phyloP scores from a whole-genome alignment of 2,888 invertebrate species.

The Eristalis arbustorum region DNA sequence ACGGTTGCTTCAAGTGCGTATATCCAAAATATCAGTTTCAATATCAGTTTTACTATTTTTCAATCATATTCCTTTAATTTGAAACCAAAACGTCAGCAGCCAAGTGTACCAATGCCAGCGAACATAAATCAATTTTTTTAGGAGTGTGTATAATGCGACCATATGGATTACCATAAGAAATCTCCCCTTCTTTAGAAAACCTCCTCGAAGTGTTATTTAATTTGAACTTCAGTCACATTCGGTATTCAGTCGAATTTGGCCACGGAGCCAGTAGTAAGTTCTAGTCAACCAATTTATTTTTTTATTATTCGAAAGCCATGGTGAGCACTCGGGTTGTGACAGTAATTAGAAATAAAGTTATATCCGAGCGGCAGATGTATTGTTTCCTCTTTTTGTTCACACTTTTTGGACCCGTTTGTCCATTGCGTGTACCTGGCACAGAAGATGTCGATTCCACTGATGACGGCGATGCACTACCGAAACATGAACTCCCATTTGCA shows the following conservation, averaged over 20 bases:
- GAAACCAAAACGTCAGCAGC: conserved; percentile 2
- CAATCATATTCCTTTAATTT: background rate
- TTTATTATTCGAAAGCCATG: background rate
- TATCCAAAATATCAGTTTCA: no score
- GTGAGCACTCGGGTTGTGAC: background rate
- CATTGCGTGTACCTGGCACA: conserved; percentile 26
- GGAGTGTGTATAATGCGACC: conserved; percentile 3
- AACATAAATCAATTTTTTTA: conserved; percentile 30
- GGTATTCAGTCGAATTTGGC: conserved; percentile 27
- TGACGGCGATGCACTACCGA: background rate
- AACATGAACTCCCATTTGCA: conserved; percentile 22
- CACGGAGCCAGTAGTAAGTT: conserved; percentile 14
- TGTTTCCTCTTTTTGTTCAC: conserved; percentile 20
- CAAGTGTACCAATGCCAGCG: conserved; percentile 8
- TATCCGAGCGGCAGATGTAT: background rate
- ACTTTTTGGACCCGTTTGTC: conserved; percentile 31
- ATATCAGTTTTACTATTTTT: no score
- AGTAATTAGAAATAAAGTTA: background rate
- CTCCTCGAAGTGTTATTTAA: background rate
- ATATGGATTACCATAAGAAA: conserved; percentile 14
- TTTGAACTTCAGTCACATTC: background rate
- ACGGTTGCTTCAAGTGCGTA: no score
- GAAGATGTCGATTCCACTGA: background rate
- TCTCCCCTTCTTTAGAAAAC: conserved; percentile 25
- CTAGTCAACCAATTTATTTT: background rate